phyloP scores from a whole-genome alignment of 2,888 invertebrate genomes.

The Ctenicera cuprea region DNA sequence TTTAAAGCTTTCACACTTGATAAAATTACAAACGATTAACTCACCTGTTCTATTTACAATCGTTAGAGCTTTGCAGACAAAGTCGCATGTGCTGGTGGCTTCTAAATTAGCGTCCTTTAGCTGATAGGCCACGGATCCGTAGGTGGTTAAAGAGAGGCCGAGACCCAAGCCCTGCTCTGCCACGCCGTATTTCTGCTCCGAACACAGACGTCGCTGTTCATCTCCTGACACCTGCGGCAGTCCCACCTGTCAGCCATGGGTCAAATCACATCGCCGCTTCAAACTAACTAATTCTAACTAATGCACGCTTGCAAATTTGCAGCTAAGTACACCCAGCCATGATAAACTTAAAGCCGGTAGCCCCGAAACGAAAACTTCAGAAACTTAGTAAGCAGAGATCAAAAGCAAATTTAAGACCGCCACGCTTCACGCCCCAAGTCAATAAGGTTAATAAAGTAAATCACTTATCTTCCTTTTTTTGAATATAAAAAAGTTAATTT shows the following conservation, averaged over 20 bases:
- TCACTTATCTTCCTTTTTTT: too few species aligned
- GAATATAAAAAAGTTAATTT: too few species aligned
- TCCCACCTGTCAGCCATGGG: slow-evolving; percentile 67
- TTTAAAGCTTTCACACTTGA: background rate
- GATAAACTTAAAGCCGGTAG: slow-evolving; percentile 32
- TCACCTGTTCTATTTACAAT: slow-evolving; percentile 85
- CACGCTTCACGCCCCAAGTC: background rate
- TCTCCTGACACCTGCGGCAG: slow-evolving; percentile 82
- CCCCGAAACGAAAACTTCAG: slow-evolving; percentile 28
- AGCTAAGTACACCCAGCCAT: slow-evolving; percentile 34
- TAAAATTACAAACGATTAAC: slow-evolving; percentile 53
- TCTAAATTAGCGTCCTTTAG: slow-evolving; percentile 87
- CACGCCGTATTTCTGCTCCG: slow-evolving; percentile 77
- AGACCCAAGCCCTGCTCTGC: slow-evolving; percentile 70
- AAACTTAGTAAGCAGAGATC: slow-evolving; percentile 15
- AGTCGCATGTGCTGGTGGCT: slow-evolving; percentile 83
- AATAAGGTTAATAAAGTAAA: background rate
- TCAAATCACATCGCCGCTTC: slow-evolving; percentile 55
- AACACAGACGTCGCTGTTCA: slow-evolving; percentile 82
- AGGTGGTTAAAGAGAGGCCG: slow-evolving; percentile 77
- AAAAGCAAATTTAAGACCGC: background rate
- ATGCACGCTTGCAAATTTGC: slow-evolving; percentile 43
- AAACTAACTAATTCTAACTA: slow-evolving; percentile 49
- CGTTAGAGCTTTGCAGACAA: slow-evolving; percentile 81
- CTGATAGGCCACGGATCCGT: slow-evolving; percentile 87